A percentile compares a stretch with the other conserved stretches of the same genome.
phyloP scores from a whole-genome alignment of 2,797 vertebrate genomes.

The Megalops cyprinoides region DNA sequence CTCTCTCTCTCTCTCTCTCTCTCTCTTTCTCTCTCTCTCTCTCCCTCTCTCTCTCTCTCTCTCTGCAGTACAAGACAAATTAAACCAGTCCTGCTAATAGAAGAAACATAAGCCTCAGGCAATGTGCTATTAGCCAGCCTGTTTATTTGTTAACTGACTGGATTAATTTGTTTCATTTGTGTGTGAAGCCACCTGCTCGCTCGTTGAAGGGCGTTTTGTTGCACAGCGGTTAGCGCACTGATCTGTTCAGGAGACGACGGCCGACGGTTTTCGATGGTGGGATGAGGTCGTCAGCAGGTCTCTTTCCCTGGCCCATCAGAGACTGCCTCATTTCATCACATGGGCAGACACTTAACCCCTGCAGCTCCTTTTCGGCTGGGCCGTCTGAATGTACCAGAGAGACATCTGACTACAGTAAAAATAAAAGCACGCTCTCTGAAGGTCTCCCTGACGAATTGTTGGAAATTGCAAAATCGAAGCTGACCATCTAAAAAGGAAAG shows the following conservation, averaged over 20 bases:
- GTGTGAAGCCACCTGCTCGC: slow-evolving; percentile 63
- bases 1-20: background rate
- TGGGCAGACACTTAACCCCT: slow-evolving; percentile 53
- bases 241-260: slow-evolving; percentile 64
- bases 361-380: slow-evolving; percentile 36
- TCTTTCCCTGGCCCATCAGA: slow-evolving; percentile 46
- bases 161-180: slow-evolving; percentile 67
- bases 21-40: background rate
- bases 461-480: too few relatives aligned
- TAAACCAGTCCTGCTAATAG: slow-evolving; percentile 57
- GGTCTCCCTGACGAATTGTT: too few relatives aligned
- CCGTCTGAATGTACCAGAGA: background rate
- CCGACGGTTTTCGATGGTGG: slow-evolving; percentile 52
- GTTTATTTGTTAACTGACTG: slow-evolving; percentile 69
- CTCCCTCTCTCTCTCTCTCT: slow-evolving; percentile 29
- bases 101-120: slow-evolving; percentile 61
- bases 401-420: slow-evolving; percentile 15
- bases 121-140: slow-evolving; percentile 62
- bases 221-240: slow-evolving; percentile 60
- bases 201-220: slow-evolving; percentile 35
- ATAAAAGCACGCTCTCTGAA: slow-evolving; percentile 3
- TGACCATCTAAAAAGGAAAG: background rate
- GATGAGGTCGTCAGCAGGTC: slow-evolving; percentile 50
- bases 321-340: slow-evolving; percentile 60
- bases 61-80: slow-evolving; percentile 57